Conservation (phyloP, 2,797 vertebrate species). For the Agapornis canus region DNA sequence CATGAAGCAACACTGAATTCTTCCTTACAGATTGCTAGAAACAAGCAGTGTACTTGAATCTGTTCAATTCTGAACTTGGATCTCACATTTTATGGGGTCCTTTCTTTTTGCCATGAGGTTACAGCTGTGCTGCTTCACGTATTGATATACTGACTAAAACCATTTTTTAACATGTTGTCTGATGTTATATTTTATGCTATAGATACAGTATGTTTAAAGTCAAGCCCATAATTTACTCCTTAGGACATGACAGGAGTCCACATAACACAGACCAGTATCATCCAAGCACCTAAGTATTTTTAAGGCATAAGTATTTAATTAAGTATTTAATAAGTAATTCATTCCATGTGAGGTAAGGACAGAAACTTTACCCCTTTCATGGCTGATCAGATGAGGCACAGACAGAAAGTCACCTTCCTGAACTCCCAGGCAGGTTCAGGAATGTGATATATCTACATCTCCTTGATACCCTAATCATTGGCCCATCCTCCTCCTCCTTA, state of each 20-base stretch:
- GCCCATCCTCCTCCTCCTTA: not conserved
- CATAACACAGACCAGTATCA: not conserved
- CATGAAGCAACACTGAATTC: not conserved
- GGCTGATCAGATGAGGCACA: not conserved
- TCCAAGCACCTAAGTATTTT: not conserved
- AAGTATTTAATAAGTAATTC: too few relatives aligned
- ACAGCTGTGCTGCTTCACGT: not conserved
- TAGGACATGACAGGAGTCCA: fast-evolving
- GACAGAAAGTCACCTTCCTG: not conserved
- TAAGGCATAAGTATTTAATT: not conserved
- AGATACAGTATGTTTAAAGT: not conserved
- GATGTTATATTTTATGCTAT: not conserved
- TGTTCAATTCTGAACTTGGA: not conserved
- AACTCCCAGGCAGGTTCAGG: not conserved
- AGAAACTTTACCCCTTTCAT: not conserved
- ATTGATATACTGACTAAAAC: not conserved
- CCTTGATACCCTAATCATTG: not conserved
- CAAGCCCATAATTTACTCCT: not conserved
- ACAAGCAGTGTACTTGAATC: not conserved
- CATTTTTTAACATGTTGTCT: not conserved
- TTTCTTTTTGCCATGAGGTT: not conserved
- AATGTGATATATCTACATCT: not conserved
- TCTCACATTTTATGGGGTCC: not conserved
- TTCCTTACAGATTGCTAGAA: not conserved
- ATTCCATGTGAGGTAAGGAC: not conserved